Percentiles rank a stretch among this genome's conserved stretches.
Evolutionary conservation across 2,797 vertebrate genomes (phyloP).

Genomic region (Lepidocolaptes lacrymiger): DNA sequence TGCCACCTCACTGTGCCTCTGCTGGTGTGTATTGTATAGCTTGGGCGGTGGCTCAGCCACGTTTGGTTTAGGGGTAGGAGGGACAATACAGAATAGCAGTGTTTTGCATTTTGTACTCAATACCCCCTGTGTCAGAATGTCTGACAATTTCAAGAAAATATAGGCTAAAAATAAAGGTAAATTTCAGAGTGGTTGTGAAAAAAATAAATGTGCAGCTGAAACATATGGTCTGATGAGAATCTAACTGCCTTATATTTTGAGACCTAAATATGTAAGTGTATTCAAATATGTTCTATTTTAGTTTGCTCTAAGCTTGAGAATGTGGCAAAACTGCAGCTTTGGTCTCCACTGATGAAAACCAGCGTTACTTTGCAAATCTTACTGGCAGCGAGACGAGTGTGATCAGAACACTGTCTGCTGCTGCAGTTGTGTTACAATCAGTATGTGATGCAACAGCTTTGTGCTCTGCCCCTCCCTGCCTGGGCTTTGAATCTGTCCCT

Average conservation of each 20-base stretch:
- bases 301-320: not conserved
- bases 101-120: not conserved
- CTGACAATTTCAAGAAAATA: not conserved
- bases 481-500: not conserved
- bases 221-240: not conserved
- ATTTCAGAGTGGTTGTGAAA: not conserved
- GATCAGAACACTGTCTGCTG: not conserved
- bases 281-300: not conserved
- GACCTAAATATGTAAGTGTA: not conserved
- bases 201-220: not conserved
- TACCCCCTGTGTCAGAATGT: rapidly evolving
- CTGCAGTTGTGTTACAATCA: not conserved
- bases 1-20: not conserved
- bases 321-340: not conserved
- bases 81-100: not conserved
- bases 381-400: not conserved
- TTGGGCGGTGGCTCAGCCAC: not conserved
- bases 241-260: not conserved
- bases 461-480: not conserved
- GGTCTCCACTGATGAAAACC: not conserved
- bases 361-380: rapidly evolving
- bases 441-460: not conserved
- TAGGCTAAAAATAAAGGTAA: not conserved
- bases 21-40: not conserved
- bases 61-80: rapidly evolving